Conservation (phyloP, 2,888 invertebrate genomes). For the Desoria tigrina region DNA sequence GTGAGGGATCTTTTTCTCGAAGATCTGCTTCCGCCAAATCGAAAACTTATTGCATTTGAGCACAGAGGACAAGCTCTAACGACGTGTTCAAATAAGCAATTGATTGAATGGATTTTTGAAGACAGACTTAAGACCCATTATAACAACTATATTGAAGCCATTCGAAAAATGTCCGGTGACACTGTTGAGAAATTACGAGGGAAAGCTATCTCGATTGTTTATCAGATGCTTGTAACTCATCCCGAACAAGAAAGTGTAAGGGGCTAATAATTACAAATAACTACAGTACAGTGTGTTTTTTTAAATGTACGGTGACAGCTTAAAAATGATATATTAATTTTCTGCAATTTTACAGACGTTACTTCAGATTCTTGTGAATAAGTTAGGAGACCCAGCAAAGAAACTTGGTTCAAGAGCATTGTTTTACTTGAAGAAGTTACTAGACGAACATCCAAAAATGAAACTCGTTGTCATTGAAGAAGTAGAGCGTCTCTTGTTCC, state of each 20-base stretch:
- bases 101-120: conserved; percentile 85
- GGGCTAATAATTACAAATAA: conserved; percentile 18
- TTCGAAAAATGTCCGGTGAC: conserved; percentile 75
- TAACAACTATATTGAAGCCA: conserved; percentile 68
- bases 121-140: conserved; percentile 80
- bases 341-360: conserved; percentile 57
- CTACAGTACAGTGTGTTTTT: too few relatives aligned
- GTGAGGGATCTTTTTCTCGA: conserved; percentile 74
- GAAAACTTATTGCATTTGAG: conserved; percentile 68
- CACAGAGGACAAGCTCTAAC: conserved; percentile 64
- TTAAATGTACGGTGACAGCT: background rate
- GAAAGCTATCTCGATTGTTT: conserved; percentile 74
- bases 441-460: conserved; percentile 87
- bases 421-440: conserved; percentile 78
- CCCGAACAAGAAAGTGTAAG: conserved; percentile 81
- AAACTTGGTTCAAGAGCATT: conserved; percentile 86
- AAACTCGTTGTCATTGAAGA: conserved; percentile 82
- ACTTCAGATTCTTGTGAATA: conserved; percentile 81
- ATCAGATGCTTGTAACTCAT: conserved; percentile 72
- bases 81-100: conserved; percentile 65
- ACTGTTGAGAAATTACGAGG: conserved; percentile 77
- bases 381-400: conserved; percentile 88
- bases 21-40: conserved; percentile 68
- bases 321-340: conserved; percentile 1
- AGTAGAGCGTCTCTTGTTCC: conserved; percentile 84